These are phyloP conservation scores for Listronotus oregonensis DNA, from an alignment of 1,140 invertebrate genomes.

Conservation along the genomic window DNA sequence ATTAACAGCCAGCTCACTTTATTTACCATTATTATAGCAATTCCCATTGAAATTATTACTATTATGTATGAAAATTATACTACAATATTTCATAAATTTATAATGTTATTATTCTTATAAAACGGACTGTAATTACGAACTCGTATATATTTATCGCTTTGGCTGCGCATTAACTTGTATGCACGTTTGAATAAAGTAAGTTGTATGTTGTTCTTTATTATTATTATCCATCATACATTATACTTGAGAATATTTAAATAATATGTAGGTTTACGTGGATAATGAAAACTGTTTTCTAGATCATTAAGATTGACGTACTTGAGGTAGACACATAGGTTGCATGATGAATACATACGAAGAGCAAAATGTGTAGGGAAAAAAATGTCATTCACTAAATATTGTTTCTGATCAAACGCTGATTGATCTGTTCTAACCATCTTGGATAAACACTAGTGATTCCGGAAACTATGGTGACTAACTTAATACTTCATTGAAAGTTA, in stretches of 20 bases:
- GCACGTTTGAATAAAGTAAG: constrained; percentile 6
- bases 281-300: constrained; percentile 29
- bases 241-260: constrained; percentile 24
- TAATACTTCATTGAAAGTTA: too few relatives aligned
- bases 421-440: too few relatives aligned
- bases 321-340: constrained; percentile 12
- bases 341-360: neutral
- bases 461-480: too few relatives aligned
- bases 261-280: constrained; percentile 29
- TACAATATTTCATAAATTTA: constrained; percentile 24
- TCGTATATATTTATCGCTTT: constrained; percentile 20
- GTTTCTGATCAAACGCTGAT: too few relatives aligned
- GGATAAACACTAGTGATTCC: too few relatives aligned
- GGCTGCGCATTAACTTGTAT: constrained; percentile 9
- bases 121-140: constrained; percentile 17
- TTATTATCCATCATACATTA: constrained; percentile 15
- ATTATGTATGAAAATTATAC: constrained; percentile 20
- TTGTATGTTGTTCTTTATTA: constrained; percentile 31
- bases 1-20: constrained; percentile 2
- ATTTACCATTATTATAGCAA: constrained; percentile 12
- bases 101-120: constrained; percentile 25
- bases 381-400: too few relatives aligned
- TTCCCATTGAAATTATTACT: constrained; percentile 15
- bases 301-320: constrained; percentile 25
- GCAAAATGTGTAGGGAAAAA: too few relatives aligned